Evolutionary conservation across 2,113 vertebrate species (phyloP).

Genomic region (Anarrhichthys ocellatus): DNA sequence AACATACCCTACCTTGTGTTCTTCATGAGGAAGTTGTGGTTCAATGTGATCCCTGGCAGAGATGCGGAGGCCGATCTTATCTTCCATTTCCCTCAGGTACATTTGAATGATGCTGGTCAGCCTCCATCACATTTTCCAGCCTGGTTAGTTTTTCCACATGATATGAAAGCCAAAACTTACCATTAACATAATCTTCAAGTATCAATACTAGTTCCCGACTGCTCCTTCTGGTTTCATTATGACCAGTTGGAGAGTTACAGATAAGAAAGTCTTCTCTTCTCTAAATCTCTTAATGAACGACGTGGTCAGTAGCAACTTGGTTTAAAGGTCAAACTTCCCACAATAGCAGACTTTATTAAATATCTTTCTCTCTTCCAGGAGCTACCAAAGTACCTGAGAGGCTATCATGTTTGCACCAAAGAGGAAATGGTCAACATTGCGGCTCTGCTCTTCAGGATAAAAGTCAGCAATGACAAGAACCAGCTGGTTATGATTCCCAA

Average conservation of each 20-base stretch:
- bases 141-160: neutral
- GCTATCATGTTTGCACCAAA: conserved; percentile 90
- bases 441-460: conserved; percentile 89
- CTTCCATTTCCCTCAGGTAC: conserved; percentile 97
- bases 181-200: neutral
- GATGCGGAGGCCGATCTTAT: conserved; percentile 90
- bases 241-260: neutral
- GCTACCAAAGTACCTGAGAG: conserved; percentile 94
- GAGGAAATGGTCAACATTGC: conserved; percentile 90
- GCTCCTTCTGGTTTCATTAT: neutral
- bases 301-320: neutral
- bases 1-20: conserved; percentile 87
- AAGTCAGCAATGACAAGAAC: conserved; percentile 81
- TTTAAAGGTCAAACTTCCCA: neutral
- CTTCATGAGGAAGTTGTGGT: conserved; percentile 98
- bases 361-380: conserved; percentile 82
- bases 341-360: neutral
- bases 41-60: conserved; percentile 90
- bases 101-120: conserved; percentile 32
- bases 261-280: neutral
- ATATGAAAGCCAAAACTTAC: neutral
- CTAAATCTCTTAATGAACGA: neutral
- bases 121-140: conserved; percentile 16
- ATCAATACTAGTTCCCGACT: neutral
- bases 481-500: conserved; percentile 87